Evolutionary conservation across 2,797 vertebrate genomes (phyloP), one percentile per base, ranked within the genome.

Genomic region (Orestias chungarensis): DNA sequence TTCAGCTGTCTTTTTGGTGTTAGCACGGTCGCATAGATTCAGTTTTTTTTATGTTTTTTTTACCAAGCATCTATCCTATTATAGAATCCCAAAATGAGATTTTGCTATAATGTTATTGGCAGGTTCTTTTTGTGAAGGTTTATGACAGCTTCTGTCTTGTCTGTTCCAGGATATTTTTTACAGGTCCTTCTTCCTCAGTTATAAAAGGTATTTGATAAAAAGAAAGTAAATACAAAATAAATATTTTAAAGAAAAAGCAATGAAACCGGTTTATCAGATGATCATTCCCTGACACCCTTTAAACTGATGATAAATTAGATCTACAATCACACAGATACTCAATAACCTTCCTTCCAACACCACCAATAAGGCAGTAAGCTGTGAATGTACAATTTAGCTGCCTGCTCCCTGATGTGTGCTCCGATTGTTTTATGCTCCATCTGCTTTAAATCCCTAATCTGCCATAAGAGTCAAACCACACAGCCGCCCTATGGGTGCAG

Each of bases 371-470:
- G 54, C 55, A 55, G 12, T 12, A 65, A 64, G 40, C 4, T n/a
- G 42, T 62, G 52, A 42, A 70, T 70, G 59, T 70, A 38, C 52
- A 61, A 50, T 46, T 62, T 68, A 66, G 55, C 33, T 11, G 31
- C 14, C 35, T 43, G 47, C 6, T 80, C 78, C 79, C 85, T 35
- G 54, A 52, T 59, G 83, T 81, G 83, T 85, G 74, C 71, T 83
- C 47, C 8, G 25, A 67, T 71, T 76, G 78, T 74, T 88, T 87
- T 86, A 87, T 73, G 80, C 70, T 54, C 87, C 87, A 87, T 86
- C 85, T 86, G 87, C 85, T 85, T 54, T 20, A 12, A 4, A 40
- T 82, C 83, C 80, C 80, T 14, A 29, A 78, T 4, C 81, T 71
- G 65, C 70, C 79, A 68, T 88, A 79, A 80, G 71, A 64, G 70